Conservation (phyloP, 2,113 vertebrate genomes). For the Tamias sibiricus region DNA sequence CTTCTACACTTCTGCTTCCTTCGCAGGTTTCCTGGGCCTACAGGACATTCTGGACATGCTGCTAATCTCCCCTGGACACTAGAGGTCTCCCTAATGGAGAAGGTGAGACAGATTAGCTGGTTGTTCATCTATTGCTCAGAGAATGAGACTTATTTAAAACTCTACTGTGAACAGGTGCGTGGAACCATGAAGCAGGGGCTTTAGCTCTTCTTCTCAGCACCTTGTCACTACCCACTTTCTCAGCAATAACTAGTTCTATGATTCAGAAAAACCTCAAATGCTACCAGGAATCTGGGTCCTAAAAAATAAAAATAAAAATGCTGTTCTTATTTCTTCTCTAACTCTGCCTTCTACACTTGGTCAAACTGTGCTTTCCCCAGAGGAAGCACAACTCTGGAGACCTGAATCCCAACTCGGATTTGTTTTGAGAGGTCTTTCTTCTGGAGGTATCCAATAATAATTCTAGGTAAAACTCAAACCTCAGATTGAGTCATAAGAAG, state of each 20-base stretch:
- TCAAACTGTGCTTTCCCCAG: neutral
- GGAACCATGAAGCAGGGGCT: neutral
- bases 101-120: neutral
- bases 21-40: neutral
- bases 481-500: neutral
- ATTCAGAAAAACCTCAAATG: neutral
- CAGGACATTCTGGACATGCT: neutral
- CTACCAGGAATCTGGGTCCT: neutral
- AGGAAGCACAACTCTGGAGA: neutral
- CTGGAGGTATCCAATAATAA: neutral
- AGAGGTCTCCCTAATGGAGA: neutral
- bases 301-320: neutral
- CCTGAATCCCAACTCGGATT: neutral
- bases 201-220: neutral
- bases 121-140: neutral
- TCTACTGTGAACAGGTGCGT: too few relatives aligned
- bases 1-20: neutral
- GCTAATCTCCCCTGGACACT: neutral
- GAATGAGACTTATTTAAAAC: neutral
- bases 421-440: neutral
- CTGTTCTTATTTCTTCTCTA: neutral
- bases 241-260: neutral
- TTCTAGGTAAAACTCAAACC: neutral
- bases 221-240: neutral
- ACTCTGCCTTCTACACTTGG: neutral